phyloP scores from a whole-genome alignment of 1,140 invertebrate species.

The Ooceraea biroi region DNA sequence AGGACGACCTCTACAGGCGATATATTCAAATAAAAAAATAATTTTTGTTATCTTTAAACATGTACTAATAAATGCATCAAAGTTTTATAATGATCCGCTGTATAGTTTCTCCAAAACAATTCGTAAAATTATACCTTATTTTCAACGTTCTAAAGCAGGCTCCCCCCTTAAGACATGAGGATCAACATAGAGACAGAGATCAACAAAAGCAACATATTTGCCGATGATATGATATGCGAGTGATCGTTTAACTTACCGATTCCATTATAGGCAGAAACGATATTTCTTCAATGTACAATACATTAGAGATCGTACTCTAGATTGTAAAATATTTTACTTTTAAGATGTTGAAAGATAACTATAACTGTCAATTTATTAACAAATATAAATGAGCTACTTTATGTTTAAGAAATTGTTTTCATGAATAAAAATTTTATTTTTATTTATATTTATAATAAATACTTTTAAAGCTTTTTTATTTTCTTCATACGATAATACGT shows the following conservation, averaged over 20 bases:
- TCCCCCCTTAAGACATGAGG: no score
- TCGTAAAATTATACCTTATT: no score
- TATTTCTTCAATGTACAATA: slow-evolving; percentile 59
- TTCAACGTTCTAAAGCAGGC: no score
- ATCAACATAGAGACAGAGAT: no score
- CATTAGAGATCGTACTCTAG: slow-evolving; percentile 9
- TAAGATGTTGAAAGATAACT: not conserved
- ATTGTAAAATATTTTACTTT: slow-evolving; percentile 21
- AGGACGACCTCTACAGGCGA: no score
- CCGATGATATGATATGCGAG: slow-evolving; percentile 14
- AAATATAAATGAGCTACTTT: not conserved
- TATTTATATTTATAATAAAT: not conserved
- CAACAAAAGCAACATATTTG: slow-evolving; percentile 28
- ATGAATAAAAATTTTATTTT: not conserved
- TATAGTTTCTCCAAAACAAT: no score
- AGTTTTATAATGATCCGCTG: no score
- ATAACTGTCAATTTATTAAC: slow-evolving; percentile 21
- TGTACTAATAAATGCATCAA: no score
- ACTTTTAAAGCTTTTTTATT: not conserved
- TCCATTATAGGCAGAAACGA: slow-evolving; percentile 57
- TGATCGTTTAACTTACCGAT: slow-evolving; percentile 48
- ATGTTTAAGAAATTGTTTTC: not conserved
- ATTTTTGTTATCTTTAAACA: no score
- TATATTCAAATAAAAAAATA: no score
- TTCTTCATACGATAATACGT: no score